Conservation (phyloP, 2,888 invertebrate species). For the Agrenia bidenticulata region DNA sequence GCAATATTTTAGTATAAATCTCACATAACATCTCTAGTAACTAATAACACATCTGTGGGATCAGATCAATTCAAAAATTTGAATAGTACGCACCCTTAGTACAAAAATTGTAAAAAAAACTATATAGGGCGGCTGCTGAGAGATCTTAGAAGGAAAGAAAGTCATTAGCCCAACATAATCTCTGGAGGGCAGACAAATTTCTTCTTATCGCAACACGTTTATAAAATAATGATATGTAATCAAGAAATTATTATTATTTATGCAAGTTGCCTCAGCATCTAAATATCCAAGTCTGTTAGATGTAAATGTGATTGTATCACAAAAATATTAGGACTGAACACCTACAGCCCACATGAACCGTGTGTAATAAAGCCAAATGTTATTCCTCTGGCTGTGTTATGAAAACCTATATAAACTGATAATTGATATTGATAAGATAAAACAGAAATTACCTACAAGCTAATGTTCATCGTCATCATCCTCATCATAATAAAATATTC, state of each 20-base stretch:
- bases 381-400: not conserved
- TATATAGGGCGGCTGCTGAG: not conserved
- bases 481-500: not conserved
- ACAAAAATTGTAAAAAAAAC: too few relatives aligned
- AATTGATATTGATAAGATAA: constrained; percentile 9
- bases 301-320: not conserved
- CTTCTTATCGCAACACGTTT: constrained; percentile 21
- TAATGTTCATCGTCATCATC: not conserved
- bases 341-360: not conserved
- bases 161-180: constrained; percentile 31
- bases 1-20: too few relatives aligned
- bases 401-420: not conserved
- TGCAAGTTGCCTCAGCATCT: constrained; percentile 17
- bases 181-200: constrained; percentile 30
- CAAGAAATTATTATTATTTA: constrained; percentile 24
- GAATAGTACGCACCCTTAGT: too few relatives aligned
- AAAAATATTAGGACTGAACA: not conserved
- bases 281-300: not conserved
- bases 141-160: constrained; percentile 19
- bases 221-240: constrained; percentile 25
- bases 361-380: constrained; percentile 5
- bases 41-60: too few relatives aligned
- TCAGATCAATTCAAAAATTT: too few relatives aligned
- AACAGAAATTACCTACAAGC: not conserved
- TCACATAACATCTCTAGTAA: too few relatives aligned